A percentile compares a stretch with the other conserved stretches of the same genome.
phyloP scores from a whole-genome alignment of 2,797 vertebrate species.

The Amblyraja radiata region DNA sequence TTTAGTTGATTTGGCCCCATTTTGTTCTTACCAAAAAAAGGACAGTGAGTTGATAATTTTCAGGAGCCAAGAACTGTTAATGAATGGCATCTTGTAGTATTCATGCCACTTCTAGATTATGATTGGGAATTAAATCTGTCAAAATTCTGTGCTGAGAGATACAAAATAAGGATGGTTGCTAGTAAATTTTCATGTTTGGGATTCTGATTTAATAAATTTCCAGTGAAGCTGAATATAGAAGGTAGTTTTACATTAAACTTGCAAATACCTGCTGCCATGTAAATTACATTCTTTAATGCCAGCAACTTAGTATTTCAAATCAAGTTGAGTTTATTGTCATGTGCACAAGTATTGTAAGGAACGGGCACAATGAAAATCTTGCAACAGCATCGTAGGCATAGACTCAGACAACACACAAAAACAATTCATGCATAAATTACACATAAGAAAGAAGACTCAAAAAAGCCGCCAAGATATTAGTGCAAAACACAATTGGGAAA shows the following conservation, averaged over 20 bases:
- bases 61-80: background rate
- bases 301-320: background rate
- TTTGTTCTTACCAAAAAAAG: background rate
- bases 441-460: too few species aligned
- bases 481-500: too few species aligned
- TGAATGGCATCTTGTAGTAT: background rate
- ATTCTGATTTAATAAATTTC: background rate
- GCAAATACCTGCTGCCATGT: background rate
- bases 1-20: background rate
- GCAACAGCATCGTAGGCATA: too few species aligned
- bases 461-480: too few species aligned
- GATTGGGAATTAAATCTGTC: background rate
- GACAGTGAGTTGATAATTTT: background rate
- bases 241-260: background rate
- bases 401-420: too few species aligned
- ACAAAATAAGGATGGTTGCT: background rate
- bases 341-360: too few species aligned
- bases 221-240: background rate
- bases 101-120: background rate
- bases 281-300: background rate
- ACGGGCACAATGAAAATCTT: too few species aligned
- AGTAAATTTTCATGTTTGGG: background rate
- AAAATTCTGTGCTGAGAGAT: background rate
- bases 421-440: too few species aligned
- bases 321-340: too few species aligned